Percentiles rank a stretch among this genome's conserved stretches.
Evolutionary conservation across 2,113 vertebrate species (phyloP).

Genomic region (Oostethus manadensis): DNA sequence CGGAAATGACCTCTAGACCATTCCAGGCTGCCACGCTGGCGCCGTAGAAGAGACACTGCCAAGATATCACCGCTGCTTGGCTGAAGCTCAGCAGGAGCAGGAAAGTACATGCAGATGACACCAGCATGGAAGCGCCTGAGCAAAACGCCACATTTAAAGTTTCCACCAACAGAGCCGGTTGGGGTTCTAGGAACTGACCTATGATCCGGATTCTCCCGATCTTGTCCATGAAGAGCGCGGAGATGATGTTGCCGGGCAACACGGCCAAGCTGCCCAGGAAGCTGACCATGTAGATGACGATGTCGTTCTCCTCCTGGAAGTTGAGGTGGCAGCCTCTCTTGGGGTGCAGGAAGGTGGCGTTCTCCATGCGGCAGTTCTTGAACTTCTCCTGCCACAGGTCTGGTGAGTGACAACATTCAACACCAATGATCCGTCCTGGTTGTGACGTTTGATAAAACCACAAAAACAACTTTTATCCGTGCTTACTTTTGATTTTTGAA

Average conservation of each 20-base stretch:
- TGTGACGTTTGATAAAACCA: no score
- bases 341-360: slow-evolving; percentile 77
- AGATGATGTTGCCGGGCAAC: slow-evolving; percentile 92
- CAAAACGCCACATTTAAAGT: not conserved
- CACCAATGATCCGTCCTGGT: no score
- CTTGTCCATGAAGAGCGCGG: slow-evolving; percentile 93
- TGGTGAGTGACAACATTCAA: slow-evolving; percentile 38
- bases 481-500: no score
- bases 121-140: slow-evolving; percentile 88
- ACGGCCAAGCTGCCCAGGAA: slow-evolving; percentile 92
- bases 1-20: slow-evolving; percentile 88
- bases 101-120: slow-evolving; percentile 88
- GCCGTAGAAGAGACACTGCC: slow-evolving; percentile 93
- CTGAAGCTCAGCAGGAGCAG: slow-evolving; percentile 92
- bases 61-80: slow-evolving; percentile 88
- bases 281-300: slow-evolving; percentile 94
- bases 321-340: slow-evolving; percentile 92
- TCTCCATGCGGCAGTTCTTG: slow-evolving; percentile 82
- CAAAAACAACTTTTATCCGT: no score
- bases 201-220: slow-evolving; percentile 92
- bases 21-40: slow-evolving; percentile 93
- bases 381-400: slow-evolving; percentile 91
- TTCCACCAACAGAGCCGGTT: not conserved
- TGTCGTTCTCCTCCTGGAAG: slow-evolving; percentile 90
- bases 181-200: slow-evolving; percentile 70